Percentiles rank a stretch among this genome's conserved stretches.
These are phyloP conservation scores for Anguilla anguilla DNA, from an alignment of 2,797 vertebrate genomes.

Conservation along the genomic window DNA sequence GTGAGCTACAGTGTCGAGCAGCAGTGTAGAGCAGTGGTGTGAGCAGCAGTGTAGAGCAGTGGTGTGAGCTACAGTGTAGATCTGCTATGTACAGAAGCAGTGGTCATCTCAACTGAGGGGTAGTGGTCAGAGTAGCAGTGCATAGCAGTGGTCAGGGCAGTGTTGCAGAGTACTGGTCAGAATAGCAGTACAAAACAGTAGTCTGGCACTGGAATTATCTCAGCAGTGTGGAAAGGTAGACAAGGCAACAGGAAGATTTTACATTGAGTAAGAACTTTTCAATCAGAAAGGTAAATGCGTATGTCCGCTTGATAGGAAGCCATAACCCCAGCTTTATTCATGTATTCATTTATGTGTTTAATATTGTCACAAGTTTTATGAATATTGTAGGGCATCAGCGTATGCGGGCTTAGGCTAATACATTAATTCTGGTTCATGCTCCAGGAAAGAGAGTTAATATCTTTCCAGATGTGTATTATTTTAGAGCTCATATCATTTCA, in stretches of 20 bases:
- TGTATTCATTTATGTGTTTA: constrained; percentile 30
- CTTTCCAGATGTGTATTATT: constrained; percentile 58
- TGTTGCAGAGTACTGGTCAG: neutral
- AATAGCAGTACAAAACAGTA: neutral
- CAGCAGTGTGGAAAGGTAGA: neutral
- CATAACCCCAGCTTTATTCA: constrained; percentile 22
- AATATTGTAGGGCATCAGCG: constrained; percentile 23
- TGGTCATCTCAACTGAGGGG: neutral
- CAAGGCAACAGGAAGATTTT: neutral
- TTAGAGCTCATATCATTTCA: constrained; percentile 64
- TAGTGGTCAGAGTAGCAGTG: neutral
- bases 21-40: no score
- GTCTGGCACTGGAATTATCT: neutral
- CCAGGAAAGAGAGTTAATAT: constrained; percentile 41
- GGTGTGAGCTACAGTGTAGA: neutral
- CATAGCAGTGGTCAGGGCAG: neutral
- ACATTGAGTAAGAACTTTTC: neutral
- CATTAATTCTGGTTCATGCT: constrained; percentile 46
- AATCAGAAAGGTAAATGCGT: neutral
- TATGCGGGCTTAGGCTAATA: constrained; percentile 44
- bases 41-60: no score
- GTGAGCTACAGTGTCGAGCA: no score
- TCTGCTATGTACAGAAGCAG: neutral
- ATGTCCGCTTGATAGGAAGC: neutral
- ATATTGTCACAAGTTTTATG: constrained; percentile 26